Evolutionary conservation across 1,140 invertebrate species (phyloP).

Genomic region (Capitella teleta): DNA sequence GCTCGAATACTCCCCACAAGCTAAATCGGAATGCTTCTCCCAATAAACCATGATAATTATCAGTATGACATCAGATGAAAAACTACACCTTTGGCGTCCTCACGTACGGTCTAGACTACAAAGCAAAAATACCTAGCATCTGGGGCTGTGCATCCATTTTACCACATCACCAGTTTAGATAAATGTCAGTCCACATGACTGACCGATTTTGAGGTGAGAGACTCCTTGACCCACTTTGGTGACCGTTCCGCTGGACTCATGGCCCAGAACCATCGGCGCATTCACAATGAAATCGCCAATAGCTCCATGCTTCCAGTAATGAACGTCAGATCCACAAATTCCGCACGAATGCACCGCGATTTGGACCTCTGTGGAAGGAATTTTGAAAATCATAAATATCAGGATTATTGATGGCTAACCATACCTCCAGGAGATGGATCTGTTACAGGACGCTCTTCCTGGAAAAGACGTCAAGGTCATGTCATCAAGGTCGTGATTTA

Average conservation of each 20-base stretch:
- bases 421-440: not conserved
- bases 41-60: no score
- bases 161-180: not conserved
- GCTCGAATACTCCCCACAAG: no score
- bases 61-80: no score
- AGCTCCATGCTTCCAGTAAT: constrained; percentile 70
- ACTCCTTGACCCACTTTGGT: constrained; percentile 42
- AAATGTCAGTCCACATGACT: constrained; percentile 6
- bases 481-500: not conserved
- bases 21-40: no score
- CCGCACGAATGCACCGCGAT: constrained; percentile 79
- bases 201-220: constrained; percentile 32
- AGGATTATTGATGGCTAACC: not conserved
- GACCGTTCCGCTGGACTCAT: constrained; percentile 36
- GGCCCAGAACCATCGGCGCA: constrained; percentile 36
- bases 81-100: no score
- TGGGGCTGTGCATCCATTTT: no score
- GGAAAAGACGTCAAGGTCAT: not conserved
- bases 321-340: constrained; percentile 92
- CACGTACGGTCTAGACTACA: no score
- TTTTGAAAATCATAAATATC: not conserved
- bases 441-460: constrained; percentile 1
- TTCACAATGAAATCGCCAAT: constrained; percentile 48
- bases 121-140: no score
- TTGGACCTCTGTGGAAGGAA: constrained; percentile 60